Percentiles rank a stretch among this genome's conserved stretches.
Conservation (phyloP, 2,888 invertebrate species). For the Apotomis capreana region DNA sequence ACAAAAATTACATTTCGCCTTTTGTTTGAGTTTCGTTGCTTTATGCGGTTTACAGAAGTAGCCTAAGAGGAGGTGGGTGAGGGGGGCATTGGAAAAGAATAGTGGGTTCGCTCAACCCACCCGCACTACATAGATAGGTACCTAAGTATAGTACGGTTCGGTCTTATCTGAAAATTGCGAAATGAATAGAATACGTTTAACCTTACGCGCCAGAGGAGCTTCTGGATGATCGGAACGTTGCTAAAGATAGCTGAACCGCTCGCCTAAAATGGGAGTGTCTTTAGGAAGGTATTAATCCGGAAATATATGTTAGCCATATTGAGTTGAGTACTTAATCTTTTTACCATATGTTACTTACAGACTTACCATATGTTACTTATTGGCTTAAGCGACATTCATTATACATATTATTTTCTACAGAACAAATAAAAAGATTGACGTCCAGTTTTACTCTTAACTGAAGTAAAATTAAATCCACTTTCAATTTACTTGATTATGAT, state of each 20-base stretch:
- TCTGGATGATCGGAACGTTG: conserved; percentile 18
- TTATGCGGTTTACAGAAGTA: conserved; percentile 16
- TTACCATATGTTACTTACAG: no score
- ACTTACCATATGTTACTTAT: not conserved
- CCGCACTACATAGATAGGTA: not conserved
- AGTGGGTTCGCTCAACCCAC: conserved; percentile 22
- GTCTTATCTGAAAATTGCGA: conserved; percentile 18
- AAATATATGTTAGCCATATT: not conserved
- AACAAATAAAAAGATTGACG: not conserved
- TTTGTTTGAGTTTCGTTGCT: conserved; percentile 18
- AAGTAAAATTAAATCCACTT: not conserved
- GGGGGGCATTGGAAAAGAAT: conserved; percentile 29
- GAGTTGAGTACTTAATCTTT: not conserved
- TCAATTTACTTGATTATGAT: not conserved
- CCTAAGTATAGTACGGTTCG: not conserved
- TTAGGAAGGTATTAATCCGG: conserved; percentile 11
- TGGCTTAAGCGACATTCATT: no score
- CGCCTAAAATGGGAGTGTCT: conserved; percentile 16
- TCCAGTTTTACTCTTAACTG: not conserved
- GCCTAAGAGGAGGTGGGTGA: not conserved
- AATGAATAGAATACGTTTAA: conserved; percentile 16
- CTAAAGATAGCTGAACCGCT: conserved; percentile 32
- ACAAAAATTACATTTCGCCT: conserved; percentile 32
- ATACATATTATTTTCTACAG: not conserved
- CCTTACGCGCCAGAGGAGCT: conserved; percentile 11